Evolutionary conservation across 2,797 vertebrate genomes (phyloP).

Genomic region (Scolopax rusticola): DNA sequence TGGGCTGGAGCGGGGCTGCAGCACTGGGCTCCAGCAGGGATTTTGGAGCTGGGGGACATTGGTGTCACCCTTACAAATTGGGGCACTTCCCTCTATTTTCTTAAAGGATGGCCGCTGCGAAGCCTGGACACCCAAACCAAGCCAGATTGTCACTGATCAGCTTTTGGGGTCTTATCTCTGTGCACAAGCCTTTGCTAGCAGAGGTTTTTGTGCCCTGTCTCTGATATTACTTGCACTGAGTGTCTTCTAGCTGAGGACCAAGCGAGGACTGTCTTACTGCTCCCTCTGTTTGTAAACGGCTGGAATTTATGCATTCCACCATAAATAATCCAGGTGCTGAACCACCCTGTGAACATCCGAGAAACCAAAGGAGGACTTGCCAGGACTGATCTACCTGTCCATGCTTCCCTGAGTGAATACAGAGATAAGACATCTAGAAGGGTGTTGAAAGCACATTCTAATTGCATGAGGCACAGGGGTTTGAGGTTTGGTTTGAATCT

Average conservation of each 20-base stretch:
- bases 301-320: not conserved
- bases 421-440: not conserved
- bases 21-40: not conserved
- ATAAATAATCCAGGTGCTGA: not conserved
- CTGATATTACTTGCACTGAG: not conserved
- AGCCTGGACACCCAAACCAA: not conserved
- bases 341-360: not conserved
- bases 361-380: not conserved
- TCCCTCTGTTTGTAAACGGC: not conserved
- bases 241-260: not conserved
- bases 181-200: not conserved
- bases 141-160: rapidly evolving
- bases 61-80: not conserved
- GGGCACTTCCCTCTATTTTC: rapidly evolving
- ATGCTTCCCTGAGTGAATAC: not conserved
- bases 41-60: not conserved
- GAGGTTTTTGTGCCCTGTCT: not conserved
- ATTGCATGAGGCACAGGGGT: not conserved
- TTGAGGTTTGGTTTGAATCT: constrained; percentile 13
- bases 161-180: not conserved
- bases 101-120: not conserved
- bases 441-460: not conserved
- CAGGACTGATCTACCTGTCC: not conserved
- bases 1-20: not conserved
- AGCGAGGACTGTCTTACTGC: not conserved